Conservation (phyloP, 2,113 vertebrate genomes). For the human region DNA sequence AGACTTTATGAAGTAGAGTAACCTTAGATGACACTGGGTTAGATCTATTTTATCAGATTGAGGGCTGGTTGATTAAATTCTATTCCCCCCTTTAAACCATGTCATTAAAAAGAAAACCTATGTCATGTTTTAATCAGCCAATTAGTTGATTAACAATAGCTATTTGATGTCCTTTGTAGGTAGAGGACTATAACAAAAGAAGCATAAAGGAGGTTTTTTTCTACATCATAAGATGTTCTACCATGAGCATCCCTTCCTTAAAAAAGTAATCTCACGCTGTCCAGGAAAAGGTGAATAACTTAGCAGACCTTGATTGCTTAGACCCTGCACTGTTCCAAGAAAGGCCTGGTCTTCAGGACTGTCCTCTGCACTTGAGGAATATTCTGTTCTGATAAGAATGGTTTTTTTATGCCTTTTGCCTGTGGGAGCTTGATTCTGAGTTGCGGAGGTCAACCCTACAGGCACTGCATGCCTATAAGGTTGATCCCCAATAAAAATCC, state of each 20-base stretch:
- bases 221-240: neutral
- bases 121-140: neutral
- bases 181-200: neutral
- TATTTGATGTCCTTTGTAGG: neutral
- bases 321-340: neutral
- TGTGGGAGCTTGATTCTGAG: neutral
- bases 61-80: neutral
- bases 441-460: neutral
- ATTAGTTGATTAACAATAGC: neutral
- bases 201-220: neutral
- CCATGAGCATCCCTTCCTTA: neutral
- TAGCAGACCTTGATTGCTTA: neutral
- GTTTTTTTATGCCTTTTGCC: neutral
- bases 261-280: neutral
- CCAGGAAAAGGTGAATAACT: neutral
- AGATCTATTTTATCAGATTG: neutral
- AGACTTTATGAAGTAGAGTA: neutral
- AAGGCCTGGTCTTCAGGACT: neutral
- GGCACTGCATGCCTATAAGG: neutral
- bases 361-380: neutral
- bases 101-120: neutral
- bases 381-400: neutral
- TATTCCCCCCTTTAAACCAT: neutral
- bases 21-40: neutral
- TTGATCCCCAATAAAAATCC: neutral